Percentiles rank a stretch among this genome's conserved stretches.
These are phyloP conservation scores for Megaceryle alcyon DNA, from an alignment of 2,797 vertebrate species.

Conservation along the genomic window DNA sequence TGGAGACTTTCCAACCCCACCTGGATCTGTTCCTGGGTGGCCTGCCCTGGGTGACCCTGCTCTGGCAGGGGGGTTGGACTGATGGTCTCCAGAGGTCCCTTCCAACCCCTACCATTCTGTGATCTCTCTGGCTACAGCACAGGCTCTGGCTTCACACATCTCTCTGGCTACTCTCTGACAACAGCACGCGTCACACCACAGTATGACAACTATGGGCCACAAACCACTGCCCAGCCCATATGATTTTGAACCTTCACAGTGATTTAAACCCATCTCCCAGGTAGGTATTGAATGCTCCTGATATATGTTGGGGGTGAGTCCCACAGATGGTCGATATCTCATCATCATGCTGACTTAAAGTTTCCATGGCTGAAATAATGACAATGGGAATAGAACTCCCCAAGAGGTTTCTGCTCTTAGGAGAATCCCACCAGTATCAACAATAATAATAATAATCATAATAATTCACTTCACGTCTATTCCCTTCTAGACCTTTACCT, in stretches of 20 bases:
- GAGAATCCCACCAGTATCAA: neutral
- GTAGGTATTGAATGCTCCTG: neutral
- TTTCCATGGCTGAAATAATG: neutral
- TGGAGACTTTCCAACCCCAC: no score
- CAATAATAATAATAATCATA: neutral
- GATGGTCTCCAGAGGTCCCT: no score
- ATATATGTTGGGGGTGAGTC: neutral
- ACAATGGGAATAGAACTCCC: neutral
- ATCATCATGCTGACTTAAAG: neutral
- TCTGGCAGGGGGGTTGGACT: no score
- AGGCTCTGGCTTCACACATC: no score
- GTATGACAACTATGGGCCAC: rapidly evolving
- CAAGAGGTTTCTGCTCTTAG: neutral
- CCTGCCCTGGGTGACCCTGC: no score
- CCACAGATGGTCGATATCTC: rapidly evolving
- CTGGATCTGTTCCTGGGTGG: no score
- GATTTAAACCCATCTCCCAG: neutral
- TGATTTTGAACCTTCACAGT: neutral
- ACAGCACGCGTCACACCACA: neutral
- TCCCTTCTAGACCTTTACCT: neutral
- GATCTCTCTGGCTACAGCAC: neutral
- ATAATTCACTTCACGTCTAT: neutral
- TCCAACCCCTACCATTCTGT: no score
- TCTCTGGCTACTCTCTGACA: neutral
- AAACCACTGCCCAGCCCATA: neutral